A percentile compares a stretch with the other conserved stretches of the same genome.
phyloP scores from a whole-genome alignment of 2,888 invertebrate species.

The Drosophila bunnanda region DNA sequence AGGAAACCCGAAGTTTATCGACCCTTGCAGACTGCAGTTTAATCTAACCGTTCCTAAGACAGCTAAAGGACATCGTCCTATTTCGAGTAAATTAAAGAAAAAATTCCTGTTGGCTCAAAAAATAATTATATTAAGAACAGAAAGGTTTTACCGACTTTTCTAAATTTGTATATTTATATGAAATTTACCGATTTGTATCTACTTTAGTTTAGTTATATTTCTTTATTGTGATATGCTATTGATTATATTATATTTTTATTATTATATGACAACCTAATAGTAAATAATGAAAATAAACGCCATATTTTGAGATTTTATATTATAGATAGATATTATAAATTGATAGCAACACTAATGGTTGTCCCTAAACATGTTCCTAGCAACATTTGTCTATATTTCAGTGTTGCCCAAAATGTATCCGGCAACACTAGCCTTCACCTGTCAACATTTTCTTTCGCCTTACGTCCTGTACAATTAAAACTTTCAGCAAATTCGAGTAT shows the following conservation, averaged over 20 bases:
- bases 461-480: neutral
- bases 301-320: no score
- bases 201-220: no score
- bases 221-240: no score
- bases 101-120: neutral
- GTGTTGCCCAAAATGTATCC: neutral
- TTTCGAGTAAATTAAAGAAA: neutral
- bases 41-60: neutral
- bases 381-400: neutral
- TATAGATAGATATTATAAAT: no score
- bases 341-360: neutral
- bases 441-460: neutral
- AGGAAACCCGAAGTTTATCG: neutral
- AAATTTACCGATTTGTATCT: neutral
- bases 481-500: neutral
- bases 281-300: no score
- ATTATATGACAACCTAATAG: no score
- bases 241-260: no score
- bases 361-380: neutral
- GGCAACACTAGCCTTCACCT: neutral
- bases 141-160: neutral
- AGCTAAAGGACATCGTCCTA: neutral
- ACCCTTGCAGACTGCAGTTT: neutral
- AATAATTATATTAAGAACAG: conserved; percentile 2
- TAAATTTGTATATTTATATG: neutral